Evolutionary conservation across 1,140 invertebrate species (phyloP), one percentile per base, ranked within the genome.

Genomic region (Pteromalus puparum): DNA sequence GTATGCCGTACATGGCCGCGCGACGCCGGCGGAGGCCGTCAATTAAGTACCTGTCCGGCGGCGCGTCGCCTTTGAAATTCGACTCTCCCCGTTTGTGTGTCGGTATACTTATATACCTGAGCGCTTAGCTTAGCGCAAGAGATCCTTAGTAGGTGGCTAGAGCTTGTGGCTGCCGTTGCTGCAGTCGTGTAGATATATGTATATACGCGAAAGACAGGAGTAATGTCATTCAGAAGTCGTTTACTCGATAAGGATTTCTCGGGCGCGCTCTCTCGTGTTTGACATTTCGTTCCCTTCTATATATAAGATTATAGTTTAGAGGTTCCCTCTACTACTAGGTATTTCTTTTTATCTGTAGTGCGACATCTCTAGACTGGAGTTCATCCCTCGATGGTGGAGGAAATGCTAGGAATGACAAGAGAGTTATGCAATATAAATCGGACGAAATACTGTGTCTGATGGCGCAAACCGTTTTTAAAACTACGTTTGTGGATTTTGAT

Each of bases 1-100:
- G 53, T 48, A 61, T n/a, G 18, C 21, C 70, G 46, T 42, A 67
- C 67, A 72, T 34, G n/a, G 67, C 42, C 9, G 18, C 6, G 65
- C 61, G 26, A 21, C 46, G 46, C 46, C 15, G 15, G 38, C 13
- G n/a, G 42, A 10, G 79, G 48, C 72, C 81, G 81, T 82, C 81
- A 82, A 82, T 82, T 82, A 82, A 82, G 70, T 82, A 82, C 81
- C 81, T 75, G 81, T 82, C 81, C 34, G 81, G 72, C 81, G 81
- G 81, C 81, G 53, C 30, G 30, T 74, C 53, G 28, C 81, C 81
- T 82, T 82, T 82, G 81, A 82, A 82, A 82, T 75, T 76, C 72
- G 81, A 82, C 48, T 76, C 81, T 34, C 72, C 15, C 28, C 18
- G 7, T 18, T 26, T 68, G 9, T 68, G n/a, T 26, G 9, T 68